Evolutionary conservation across 2,797 vertebrate genomes (phyloP).

Genomic region (Phalanger gymnotis): DNA sequence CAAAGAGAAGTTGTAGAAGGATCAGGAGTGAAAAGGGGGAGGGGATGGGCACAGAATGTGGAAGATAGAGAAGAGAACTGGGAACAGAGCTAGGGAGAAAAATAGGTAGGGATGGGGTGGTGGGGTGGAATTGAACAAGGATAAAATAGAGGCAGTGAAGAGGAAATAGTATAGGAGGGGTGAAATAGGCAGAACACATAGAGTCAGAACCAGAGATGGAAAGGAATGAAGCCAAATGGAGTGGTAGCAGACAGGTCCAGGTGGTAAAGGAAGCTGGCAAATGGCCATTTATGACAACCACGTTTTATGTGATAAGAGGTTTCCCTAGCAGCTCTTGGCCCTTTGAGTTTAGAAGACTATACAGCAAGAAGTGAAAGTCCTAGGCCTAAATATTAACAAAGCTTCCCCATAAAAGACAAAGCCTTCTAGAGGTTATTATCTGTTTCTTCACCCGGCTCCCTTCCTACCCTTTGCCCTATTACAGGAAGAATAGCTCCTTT

Average conservation of each 20-base stretch:
- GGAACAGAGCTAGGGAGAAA: background rate
- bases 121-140: background rate
- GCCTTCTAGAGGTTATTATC: background rate
- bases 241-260: background rate
- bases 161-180: background rate
- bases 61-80: background rate
- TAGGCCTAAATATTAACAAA: background rate
- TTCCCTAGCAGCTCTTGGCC: background rate
- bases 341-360: background rate
- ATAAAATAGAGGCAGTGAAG: background rate
- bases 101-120: background rate
- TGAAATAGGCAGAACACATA: background rate
- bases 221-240: background rate
- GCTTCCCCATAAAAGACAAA: background rate
- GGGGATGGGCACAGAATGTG: background rate
- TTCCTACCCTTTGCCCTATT: background rate
- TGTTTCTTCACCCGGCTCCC: background rate
- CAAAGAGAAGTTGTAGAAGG: background rate
- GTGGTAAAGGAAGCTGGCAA: background rate
- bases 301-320: background rate
- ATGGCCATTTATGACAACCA: background rate
- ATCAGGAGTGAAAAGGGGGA: background rate
- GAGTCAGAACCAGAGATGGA: background rate
- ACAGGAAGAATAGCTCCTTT: background rate
- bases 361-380: constrained; percentile 23